Evolutionary conservation across 2,888 invertebrate genomes (phyloP).

Genomic region (Orchesella flavescens): DNA sequence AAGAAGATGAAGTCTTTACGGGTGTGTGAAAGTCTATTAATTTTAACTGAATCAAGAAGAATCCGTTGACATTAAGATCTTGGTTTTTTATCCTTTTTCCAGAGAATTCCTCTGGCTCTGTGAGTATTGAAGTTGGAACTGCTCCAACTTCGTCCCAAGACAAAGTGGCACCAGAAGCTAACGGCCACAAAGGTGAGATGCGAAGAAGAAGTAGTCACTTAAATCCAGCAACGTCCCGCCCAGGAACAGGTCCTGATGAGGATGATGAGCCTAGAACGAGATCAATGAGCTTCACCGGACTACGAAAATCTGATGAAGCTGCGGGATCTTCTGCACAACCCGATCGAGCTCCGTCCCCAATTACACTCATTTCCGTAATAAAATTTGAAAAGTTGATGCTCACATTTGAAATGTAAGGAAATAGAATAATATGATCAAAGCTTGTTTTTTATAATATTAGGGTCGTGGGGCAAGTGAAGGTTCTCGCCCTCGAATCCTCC

Average conservation of each 20-base stretch:
- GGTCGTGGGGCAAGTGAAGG: slow-evolving; percentile 57
- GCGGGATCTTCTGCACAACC: background rate
- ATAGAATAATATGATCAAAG: background rate
- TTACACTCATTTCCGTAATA: slow-evolving; percentile 35
- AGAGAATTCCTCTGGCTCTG: slow-evolving; percentile 10
- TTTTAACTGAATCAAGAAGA: background rate
- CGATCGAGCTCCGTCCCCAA: slow-evolving; percentile 52
- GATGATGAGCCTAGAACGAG: slow-evolving; percentile 53
- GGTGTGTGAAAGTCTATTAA: background rate
- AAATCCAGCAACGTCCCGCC: slow-evolving; percentile 21
- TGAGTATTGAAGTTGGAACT: background rate
- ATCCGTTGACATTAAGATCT: no score
- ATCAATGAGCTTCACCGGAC: slow-evolving; percentile 56
- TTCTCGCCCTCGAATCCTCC: slow-evolving; percentile 39
- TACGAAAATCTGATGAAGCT: slow-evolving; percentile 25
- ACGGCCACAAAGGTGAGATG: background rate
- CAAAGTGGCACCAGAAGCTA: background rate
- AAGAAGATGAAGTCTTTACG: slow-evolving; percentile 34
- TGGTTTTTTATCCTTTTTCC: no score
- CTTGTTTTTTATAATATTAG: slow-evolving; percentile 3
- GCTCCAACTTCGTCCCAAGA: background rate
- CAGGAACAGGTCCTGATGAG: slow-evolving; percentile 27
- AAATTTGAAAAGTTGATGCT: no score
- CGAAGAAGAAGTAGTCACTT: slow-evolving; percentile 44
- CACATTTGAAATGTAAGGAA: background rate